These are phyloP conservation scores for Mylabris sibirica DNA, from an alignment of 2,888 invertebrate genomes.

Conservation along the genomic window DNA sequence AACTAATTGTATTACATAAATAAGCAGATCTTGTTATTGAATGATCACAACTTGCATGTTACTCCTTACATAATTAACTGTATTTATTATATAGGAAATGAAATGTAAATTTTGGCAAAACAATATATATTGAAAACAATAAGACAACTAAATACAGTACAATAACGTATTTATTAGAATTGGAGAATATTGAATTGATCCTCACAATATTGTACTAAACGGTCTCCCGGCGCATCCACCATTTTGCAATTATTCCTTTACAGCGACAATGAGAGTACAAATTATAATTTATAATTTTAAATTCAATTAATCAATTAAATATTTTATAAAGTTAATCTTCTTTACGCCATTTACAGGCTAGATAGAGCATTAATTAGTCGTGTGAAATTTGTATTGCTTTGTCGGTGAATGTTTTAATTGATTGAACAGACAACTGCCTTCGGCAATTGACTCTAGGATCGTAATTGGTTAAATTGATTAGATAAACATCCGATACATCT, in stretches of 20 bases:
- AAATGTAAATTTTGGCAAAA: not conserved
- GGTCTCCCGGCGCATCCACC: not conserved
- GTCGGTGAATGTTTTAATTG: not conserved
- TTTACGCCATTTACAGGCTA: no score
- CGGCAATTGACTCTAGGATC: not conserved
- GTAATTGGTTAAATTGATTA: constrained; percentile 9
- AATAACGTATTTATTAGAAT: no score
- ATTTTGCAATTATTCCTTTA: not conserved
- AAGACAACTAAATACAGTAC: not conserved
- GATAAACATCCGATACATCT: not conserved
- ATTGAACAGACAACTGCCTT: constrained; percentile 7
- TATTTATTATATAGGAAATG: not conserved
- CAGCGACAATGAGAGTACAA: no score
- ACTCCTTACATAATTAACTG: not conserved
- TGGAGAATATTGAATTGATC: no score
- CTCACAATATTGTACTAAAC: no score
- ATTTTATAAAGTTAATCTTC: no score
- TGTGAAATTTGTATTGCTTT: not conserved
- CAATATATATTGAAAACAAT: not conserved
- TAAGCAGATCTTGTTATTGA: not conserved
- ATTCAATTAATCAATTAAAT: no score
- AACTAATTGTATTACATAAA: not conserved
- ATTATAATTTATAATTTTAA: no score
- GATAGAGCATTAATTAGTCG: no score
- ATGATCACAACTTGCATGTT: not conserved